Evolutionary conservation across 1,140 invertebrate species (phyloP).

Genomic region (Drosophila elegans): DNA sequence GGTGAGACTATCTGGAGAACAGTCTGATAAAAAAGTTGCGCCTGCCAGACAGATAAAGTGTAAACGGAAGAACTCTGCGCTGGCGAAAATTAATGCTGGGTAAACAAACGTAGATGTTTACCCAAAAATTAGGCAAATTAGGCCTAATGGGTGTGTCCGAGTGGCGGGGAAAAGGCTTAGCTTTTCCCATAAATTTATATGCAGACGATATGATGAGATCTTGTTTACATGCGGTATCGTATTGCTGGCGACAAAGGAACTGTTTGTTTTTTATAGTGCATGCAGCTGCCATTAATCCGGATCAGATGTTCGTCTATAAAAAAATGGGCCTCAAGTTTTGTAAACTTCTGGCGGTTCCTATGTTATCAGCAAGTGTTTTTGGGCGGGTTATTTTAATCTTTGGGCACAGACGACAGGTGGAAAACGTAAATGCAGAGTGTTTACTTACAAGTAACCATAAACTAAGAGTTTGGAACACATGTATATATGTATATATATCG

Average conservation of each 20-base stretch:
- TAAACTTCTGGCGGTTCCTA: conserved; percentile 1
- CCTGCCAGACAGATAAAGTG: conserved; percentile 11
- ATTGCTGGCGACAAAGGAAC: conserved; percentile 21
- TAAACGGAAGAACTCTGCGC: background rate
- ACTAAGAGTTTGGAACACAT: background rate
- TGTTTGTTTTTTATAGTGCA: conserved; percentile 22
- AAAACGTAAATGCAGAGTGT: conserved; percentile 11
- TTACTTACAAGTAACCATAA: conserved; percentile 1
- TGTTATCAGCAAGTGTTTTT: conserved; percentile 23
- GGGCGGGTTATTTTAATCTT: conserved; percentile 13
- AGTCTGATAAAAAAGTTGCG: conserved; percentile 28
- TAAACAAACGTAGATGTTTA: conserved; percentile 37
- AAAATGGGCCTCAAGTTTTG: background rate
- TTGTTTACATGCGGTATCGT: background rate
- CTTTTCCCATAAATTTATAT: conserved; percentile 17
- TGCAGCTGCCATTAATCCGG: conserved; percentile 5
- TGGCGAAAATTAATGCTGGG: conserved; percentile 21
- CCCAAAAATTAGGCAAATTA: conserved; percentile 28
- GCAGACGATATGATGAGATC: conserved; percentile 11
- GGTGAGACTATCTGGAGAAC: conserved; percentile 31
- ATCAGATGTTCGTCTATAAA: conserved; percentile 4
- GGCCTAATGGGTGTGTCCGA: conserved; percentile 5
- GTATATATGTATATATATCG: background rate
- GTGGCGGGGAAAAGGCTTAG: background rate
- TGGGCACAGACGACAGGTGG: background rate